A percentile compares a stretch with the other conserved stretches of the same genome.
phyloP scores from a whole-genome alignment of 2,113 vertebrate species.

The Synodontis membranacea region DNA sequence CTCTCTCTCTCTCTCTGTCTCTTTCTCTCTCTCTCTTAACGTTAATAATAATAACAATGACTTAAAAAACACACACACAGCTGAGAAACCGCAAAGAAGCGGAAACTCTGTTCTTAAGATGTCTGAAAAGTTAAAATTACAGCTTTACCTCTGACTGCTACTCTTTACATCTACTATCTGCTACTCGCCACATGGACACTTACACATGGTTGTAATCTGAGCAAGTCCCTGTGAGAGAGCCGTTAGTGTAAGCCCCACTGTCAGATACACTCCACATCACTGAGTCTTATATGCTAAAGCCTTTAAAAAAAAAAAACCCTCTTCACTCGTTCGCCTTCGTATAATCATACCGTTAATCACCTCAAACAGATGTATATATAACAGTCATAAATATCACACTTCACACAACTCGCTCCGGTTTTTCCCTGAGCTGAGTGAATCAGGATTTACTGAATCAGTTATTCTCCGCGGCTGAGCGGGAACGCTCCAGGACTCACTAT shows the following conservation, averaged over 20 bases:
- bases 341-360: not conserved
- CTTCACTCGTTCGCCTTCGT: not conserved
- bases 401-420: not conserved
- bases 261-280: not conserved
- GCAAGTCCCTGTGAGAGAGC: not conserved
- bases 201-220: not conserved
- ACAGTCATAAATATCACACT: not conserved
- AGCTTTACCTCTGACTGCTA: too few relatives aligned
- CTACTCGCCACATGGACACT: accelerated
- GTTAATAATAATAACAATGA: too few relatives aligned
- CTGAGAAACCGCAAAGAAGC: too few relatives aligned
- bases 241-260: not conserved
- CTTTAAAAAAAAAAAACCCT: not conserved
- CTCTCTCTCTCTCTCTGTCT: too few relatives aligned
- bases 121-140: too few relatives aligned
- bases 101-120: too few relatives aligned
- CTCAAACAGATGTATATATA: too few relatives aligned
- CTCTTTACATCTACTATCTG: too few relatives aligned
- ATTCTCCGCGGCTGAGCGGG: not conserved
- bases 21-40: too few relatives aligned
- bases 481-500: not conserved
- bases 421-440: not conserved
- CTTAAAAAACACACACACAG: too few relatives aligned
- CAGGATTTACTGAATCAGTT: not conserved
- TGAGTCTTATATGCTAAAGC: not conserved